A percentile compares a stretch with the other conserved stretches of the same genome.
Conservation (phyloP, 2,888 invertebrate species). For the Stenotaenia linearis region DNA sequence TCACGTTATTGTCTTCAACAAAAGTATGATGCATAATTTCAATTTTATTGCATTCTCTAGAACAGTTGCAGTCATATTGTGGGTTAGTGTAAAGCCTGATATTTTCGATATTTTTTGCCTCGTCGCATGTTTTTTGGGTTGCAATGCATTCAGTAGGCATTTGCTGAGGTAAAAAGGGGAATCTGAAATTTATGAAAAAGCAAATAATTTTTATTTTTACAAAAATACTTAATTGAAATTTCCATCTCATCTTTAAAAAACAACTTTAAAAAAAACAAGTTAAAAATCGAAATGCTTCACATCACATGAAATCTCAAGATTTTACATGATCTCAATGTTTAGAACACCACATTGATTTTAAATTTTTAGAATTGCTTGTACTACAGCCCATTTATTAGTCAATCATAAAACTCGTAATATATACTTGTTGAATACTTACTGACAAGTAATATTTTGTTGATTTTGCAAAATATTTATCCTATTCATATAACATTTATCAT, state of each 20-base stretch:
- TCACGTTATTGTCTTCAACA: background rate
- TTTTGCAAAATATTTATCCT: too few species aligned
- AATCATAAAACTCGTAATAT: background rate
- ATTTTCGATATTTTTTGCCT: background rate
- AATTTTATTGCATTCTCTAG: background rate
- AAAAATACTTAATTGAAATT: background rate
- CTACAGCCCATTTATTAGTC: background rate
- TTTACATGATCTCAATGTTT: too few species aligned
- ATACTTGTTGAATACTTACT: background rate
- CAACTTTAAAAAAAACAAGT: background rate
- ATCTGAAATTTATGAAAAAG: background rate
- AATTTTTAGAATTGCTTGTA: background rate
- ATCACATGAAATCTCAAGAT: too few species aligned
- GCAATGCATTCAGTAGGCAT: background rate
- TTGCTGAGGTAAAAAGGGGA: background rate
- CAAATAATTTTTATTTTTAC: background rate
- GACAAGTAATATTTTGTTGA: background rate
- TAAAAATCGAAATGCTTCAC: too few species aligned
- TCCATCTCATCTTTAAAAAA: too few species aligned
- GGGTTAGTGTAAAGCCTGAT: background rate
- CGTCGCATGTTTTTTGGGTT: background rate
- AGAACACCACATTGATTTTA: background rate
- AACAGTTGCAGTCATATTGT: background rate
- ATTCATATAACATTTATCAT: background rate
- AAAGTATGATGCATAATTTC: background rate